A percentile compares a stretch with the other conserved stretches of the same genome.
These are phyloP conservation scores for Lysandra bellargus DNA, from an alignment of 2,888 invertebrate species.

Conservation along the genomic window DNA sequence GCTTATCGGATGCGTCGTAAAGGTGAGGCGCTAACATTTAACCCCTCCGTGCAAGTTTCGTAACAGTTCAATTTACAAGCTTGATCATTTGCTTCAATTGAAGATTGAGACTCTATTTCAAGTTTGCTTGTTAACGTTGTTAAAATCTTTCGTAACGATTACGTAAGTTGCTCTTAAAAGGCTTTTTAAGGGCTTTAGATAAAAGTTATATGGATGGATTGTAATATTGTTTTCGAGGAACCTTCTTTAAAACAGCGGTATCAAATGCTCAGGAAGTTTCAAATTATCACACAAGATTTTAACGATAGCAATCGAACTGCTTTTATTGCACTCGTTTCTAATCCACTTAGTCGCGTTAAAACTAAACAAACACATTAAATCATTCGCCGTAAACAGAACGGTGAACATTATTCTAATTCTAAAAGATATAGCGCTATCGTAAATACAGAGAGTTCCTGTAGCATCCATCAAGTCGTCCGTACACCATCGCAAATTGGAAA, in stretches of 20 bases:
- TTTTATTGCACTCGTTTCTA: neutral
- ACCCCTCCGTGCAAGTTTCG: conserved; percentile 39
- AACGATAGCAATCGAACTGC: neutral
- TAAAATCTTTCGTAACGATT: neutral
- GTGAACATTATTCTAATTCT: conserved; percentile 16
- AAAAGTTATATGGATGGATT: neutral
- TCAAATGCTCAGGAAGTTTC: neutral
- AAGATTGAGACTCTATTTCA: neutral
- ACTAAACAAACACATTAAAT: conserved; percentile 5
- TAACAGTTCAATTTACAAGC: conserved; percentile 34
- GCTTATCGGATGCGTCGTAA: conserved; percentile 41
- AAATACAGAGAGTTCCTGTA: conserved; percentile 16
- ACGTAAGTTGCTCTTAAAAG: neutral
- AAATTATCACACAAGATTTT: neutral
- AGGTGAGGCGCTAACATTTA: conserved; percentile 47
- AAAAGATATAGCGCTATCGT: conserved; percentile 8
- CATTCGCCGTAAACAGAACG: conserved; percentile 18
- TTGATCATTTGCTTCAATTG: neutral
- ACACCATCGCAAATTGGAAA: conserved; percentile 28
- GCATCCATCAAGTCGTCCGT: conserved; percentile 26
- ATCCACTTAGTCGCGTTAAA: neutral
- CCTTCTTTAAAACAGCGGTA: neutral
- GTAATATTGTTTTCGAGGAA: neutral
- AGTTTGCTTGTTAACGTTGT: neutral
- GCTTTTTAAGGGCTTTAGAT: neutral